Conservation (phyloP, 2,888 invertebrate genomes). For the Drosophila suboccidentalis region DNA sequence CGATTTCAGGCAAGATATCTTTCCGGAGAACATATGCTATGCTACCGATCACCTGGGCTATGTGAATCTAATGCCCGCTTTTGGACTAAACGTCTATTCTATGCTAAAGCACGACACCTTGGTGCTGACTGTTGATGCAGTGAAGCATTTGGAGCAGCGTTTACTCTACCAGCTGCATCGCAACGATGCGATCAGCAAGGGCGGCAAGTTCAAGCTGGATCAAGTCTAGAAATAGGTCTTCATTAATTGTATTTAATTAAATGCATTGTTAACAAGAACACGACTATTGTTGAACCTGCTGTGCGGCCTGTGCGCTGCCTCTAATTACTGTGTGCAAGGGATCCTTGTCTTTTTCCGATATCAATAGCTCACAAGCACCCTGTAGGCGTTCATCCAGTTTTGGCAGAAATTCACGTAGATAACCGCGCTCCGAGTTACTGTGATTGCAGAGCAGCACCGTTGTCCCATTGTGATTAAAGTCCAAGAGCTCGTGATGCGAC, state of each 20-base stretch:
- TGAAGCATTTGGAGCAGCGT: constrained; percentile 93
- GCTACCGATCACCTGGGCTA: constrained; percentile 93
- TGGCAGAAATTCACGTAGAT: constrained; percentile 88
- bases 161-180: constrained; percentile 90
- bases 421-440: constrained; percentile 97
- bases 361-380: constrained; percentile 87
- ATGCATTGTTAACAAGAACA: constrained; percentile 47
- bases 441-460: constrained; percentile 96
- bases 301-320: not conserved
- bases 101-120: constrained; percentile 98
- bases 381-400: constrained; percentile 83
- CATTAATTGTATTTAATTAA: constrained; percentile 42
- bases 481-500: constrained; percentile 97
- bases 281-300: constrained; percentile 30
- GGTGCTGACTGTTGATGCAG: constrained; percentile 93
- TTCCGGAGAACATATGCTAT: constrained; percentile 94
- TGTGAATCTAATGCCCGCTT: constrained; percentile 97
- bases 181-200: constrained; percentile 86
- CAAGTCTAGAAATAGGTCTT: constrained; percentile 85
- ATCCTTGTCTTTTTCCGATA: constrained; percentile 92
- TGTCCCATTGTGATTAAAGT: constrained; percentile 92
- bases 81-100: constrained; percentile 97
- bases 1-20: constrained; percentile 90
- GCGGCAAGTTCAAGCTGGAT: constrained; percentile 87
- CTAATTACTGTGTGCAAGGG: constrained; percentile 88